These are phyloP conservation scores for Nesidiocoris tenuis DNA, from an alignment of 2,888 invertebrate genomes.

Conservation along the genomic window DNA sequence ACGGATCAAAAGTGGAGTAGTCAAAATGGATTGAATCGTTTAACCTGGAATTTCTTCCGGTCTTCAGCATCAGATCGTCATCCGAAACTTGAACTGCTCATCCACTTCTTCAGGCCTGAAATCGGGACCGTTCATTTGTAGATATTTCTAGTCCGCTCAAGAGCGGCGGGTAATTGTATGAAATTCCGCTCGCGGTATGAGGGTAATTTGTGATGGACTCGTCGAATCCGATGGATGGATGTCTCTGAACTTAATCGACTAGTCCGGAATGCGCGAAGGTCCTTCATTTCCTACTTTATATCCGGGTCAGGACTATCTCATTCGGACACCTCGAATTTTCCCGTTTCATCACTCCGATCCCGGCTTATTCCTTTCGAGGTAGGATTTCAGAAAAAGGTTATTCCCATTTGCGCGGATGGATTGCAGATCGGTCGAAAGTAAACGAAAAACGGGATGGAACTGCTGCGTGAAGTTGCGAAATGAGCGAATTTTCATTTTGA, in stretches of 20 bases:
- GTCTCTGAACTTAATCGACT: neutral
- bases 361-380: no score
- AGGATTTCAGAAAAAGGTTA: neutral
- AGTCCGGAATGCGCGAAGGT: neutral
- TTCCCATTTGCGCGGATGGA: no score
- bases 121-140: neutral
- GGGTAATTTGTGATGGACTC: neutral
- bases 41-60: neutral
- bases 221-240: neutral
- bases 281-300: neutral
- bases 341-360: neutral
- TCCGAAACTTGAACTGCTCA: neutral
- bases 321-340: neutral
- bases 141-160: neutral
- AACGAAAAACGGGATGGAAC: no score
- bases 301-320: neutral
- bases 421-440: no score
- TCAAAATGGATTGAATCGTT: neutral
- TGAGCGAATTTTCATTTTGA: no score
- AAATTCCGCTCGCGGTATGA: neutral
- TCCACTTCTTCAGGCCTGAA: neutral
- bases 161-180: neutral
- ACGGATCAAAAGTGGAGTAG: no score
- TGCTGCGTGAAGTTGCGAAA: no score
- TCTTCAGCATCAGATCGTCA: neutral